These are phyloP conservation scores for Danionella dracula DNA, from an alignment of 2,797 vertebrate species.

Conservation along the genomic window DNA sequence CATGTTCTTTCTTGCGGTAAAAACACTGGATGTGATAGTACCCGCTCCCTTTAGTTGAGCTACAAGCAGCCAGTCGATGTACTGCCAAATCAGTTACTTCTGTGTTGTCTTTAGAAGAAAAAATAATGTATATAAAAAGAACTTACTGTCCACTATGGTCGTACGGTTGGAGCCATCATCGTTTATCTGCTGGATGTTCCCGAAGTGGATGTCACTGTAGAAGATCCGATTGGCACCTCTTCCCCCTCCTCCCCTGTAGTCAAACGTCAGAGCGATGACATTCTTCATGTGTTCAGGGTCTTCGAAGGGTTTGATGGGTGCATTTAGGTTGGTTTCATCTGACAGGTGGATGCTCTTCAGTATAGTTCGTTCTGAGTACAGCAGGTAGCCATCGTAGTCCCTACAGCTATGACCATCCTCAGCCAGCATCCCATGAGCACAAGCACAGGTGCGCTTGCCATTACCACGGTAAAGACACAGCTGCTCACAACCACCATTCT, in stretches of 20 bases:
- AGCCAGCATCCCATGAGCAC: constrained; percentile 90
- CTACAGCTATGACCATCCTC: constrained; percentile 83
- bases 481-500: constrained; percentile 90
- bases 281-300: constrained; percentile 97
- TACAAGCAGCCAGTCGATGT: no score
- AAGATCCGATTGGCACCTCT: constrained; percentile 90
- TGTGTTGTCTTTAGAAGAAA: no score
- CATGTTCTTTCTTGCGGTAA: no score
- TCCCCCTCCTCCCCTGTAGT: constrained; percentile 82
- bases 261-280: constrained; percentile 90
- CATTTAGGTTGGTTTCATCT: constrained; percentile 93
- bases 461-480: constrained; percentile 85
- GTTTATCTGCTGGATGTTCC: constrained; percentile 96
- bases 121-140: background rate
- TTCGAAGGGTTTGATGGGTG: constrained; percentile 92
- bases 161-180: constrained; percentile 83
- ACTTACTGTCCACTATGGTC: constrained; percentile 95
- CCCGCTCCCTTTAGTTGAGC: background rate
- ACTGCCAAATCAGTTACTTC: no score
- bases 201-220: constrained; percentile 98
- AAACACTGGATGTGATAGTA: no score
- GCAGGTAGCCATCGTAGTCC: constrained; percentile 92
- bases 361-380: constrained; percentile 95
- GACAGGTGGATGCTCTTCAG: constrained; percentile 97
- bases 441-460: constrained; percentile 80